Conservation (phyloP, 1,140 invertebrate species). For the Thereuonema tuberculata region DNA sequence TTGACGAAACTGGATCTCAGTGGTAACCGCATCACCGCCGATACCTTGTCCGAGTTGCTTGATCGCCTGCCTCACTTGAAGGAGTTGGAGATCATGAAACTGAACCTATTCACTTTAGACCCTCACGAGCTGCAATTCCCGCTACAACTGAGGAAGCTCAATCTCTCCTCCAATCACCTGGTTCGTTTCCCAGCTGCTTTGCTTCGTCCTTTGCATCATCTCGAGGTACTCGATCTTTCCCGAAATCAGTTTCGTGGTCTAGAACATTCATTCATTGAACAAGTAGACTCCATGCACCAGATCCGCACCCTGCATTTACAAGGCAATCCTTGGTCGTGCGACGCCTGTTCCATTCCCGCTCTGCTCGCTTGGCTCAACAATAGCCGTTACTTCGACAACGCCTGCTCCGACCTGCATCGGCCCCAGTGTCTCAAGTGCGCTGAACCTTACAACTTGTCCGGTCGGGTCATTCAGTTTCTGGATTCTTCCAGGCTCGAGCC, state of each 20-base stretch:
- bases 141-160: slow-evolving; percentile 15
- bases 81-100: slow-evolving; percentile 41
- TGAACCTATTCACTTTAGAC: slow-evolving; percentile 26
- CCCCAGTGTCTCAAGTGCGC: slow-evolving; percentile 19
- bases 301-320: slow-evolving; percentile 36
- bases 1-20: slow-evolving; percentile 47
- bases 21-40: slow-evolving; percentile 41
- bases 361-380: slow-evolving; percentile 25
- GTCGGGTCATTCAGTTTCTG: slow-evolving; percentile 16
- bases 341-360: slow-evolving; percentile 39
- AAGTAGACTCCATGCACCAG: slow-evolving; percentile 23
- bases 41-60: slow-evolving; percentile 35
- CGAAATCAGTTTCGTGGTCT: slow-evolving; percentile 44
- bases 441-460: slow-evolving; percentile 14
- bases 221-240: slow-evolving; percentile 45
- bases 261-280: slow-evolving; percentile 38
- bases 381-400: slow-evolving; percentile 4
- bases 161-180: slow-evolving; percentile 35
- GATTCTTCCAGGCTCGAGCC: slow-evolving; percentile 6
- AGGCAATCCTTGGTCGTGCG: slow-evolving; percentile 51
- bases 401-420: slow-evolving; percentile 2
- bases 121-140: background rate
- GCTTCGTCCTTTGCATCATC: slow-evolving; percentile 38
- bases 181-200: slow-evolving; percentile 38
- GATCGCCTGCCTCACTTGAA: slow-evolving; percentile 41